Conservation (phyloP, 1,140 invertebrate species). For the Calliphora vicina region DNA sequence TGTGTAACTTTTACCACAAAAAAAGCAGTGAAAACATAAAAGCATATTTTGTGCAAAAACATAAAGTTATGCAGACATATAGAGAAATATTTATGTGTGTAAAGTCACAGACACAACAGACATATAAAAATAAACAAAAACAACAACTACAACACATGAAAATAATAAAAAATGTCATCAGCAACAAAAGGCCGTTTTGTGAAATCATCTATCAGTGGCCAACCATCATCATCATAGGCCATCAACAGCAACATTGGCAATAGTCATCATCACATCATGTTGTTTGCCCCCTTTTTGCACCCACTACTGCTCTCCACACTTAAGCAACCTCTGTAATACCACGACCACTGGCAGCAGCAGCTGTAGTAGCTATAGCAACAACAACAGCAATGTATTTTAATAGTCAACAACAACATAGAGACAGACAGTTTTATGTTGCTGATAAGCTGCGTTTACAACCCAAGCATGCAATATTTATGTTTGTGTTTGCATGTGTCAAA, state of each 20-base stretch:
- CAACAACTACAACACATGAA: neutral
- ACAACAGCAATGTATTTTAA: neutral
- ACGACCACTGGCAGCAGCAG: neutral
- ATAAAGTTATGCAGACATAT: neutral
- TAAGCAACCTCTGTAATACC: too few species aligned
- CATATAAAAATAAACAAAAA: neutral
- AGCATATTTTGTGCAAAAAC: neutral
- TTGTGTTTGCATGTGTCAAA: neutral
- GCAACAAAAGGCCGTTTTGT: neutral
- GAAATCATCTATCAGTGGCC: neutral
- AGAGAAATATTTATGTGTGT: neutral
- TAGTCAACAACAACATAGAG: neutral
- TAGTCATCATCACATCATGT: neutral
- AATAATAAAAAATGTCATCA: conserved; percentile 7
- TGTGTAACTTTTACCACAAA: neutral
- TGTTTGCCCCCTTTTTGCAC: neutral
- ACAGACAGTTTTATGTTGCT: neutral
- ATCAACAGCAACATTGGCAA: neutral
- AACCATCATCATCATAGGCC: neutral
- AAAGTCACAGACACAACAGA: neutral
- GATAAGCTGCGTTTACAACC: neutral
- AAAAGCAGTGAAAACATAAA: neutral
- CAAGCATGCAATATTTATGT: neutral
- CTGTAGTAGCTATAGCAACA: neutral
- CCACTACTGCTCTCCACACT: neutral